Conservation (phyloP, 1,140 invertebrate species). For the Procambarus virginalis region DNA sequence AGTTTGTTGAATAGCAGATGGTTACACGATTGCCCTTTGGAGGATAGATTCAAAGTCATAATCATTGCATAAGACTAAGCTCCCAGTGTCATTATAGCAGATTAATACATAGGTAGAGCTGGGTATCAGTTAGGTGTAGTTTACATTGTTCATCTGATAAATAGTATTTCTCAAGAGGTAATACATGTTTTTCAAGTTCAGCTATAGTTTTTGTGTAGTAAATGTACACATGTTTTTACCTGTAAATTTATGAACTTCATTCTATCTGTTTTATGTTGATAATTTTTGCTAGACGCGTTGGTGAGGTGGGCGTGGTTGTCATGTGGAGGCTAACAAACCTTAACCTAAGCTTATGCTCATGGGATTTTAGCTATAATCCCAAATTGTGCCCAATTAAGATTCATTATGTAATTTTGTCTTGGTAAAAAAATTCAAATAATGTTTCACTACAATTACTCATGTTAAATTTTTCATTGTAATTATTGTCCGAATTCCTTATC, state of each 20-base stretch:
- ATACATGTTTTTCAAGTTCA: not conserved
- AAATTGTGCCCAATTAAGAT: constrained; percentile 1
- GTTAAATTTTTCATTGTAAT: not conserved
- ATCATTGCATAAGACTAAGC: not conserved
- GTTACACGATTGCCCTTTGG: not conserved
- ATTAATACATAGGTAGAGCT: not conserved
- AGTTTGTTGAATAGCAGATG: not conserved
- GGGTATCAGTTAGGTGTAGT: not conserved
- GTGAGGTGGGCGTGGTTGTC: constrained; percentile 53
- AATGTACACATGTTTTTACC: not conserved
- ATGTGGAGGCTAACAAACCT: constrained; percentile 12
- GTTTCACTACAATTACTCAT: not conserved
- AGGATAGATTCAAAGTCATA: not conserved
- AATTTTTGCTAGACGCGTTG: constrained; percentile 37
- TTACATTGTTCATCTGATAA: not conserved
- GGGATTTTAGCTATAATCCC: constrained; percentile 8
- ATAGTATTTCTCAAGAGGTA: not conserved
- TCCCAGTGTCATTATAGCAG: not conserved
- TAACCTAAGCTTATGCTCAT: constrained; percentile 17
- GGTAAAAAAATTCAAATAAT: not conserved
- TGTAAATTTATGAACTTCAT: constrained; percentile 2
- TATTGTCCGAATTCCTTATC: not conserved
- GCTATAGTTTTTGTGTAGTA: constrained; percentile 12
- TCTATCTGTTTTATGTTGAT: not conserved
- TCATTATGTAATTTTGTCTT: not conserved